Conservation (phyloP, 2,888 invertebrate genomes). For the Hedychridium roseum region DNA sequence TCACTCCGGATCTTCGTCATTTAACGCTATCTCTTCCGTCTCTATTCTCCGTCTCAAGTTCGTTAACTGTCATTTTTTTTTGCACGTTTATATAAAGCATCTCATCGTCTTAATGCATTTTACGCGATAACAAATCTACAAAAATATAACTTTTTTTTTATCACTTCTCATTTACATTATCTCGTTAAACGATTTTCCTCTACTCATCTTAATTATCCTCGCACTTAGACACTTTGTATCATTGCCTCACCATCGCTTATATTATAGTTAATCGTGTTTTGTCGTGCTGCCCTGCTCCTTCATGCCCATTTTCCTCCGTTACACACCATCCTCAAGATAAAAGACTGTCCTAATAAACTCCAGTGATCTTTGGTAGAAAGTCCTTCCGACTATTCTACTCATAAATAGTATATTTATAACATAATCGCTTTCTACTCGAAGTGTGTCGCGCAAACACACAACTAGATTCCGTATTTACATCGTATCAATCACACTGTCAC, state of each 20-base stretch:
- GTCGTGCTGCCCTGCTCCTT: conserved; percentile 40
- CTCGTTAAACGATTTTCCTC: conserved; percentile 49
- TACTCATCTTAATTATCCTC: conserved; percentile 31
- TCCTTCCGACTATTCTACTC: conserved; percentile 45
- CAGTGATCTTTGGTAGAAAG: conserved; percentile 43
- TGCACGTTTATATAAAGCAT: conserved; percentile 54
- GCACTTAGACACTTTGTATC: conserved; percentile 26
- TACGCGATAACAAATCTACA: conserved; percentile 64
- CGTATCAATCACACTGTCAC: conserved; percentile 29
- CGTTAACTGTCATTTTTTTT: conserved; percentile 37
- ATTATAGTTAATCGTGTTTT: conserved; percentile 45
- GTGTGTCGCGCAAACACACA: conserved; percentile 23
- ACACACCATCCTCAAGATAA: conserved; percentile 31
- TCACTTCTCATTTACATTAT: conserved; percentile 55
- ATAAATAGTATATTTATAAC: conserved; percentile 47
- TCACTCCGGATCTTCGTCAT: conserved; percentile 8
- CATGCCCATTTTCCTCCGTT: conserved; percentile 21
- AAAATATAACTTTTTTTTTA: conserved; percentile 61
- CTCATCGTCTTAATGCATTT: conserved; percentile 61
- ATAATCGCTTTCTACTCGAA: conserved; percentile 31
- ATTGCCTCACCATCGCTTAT: conserved; percentile 28
- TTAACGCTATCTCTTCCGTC: conserved; percentile 8
- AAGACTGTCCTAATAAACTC: conserved; percentile 28
- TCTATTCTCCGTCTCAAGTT: conserved; percentile 24
- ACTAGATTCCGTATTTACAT: conserved; percentile 37